These are phyloP conservation scores for Aporophyla nigra DNA, from an alignment of 2,888 invertebrate genomes.

Conservation along the genomic window DNA sequence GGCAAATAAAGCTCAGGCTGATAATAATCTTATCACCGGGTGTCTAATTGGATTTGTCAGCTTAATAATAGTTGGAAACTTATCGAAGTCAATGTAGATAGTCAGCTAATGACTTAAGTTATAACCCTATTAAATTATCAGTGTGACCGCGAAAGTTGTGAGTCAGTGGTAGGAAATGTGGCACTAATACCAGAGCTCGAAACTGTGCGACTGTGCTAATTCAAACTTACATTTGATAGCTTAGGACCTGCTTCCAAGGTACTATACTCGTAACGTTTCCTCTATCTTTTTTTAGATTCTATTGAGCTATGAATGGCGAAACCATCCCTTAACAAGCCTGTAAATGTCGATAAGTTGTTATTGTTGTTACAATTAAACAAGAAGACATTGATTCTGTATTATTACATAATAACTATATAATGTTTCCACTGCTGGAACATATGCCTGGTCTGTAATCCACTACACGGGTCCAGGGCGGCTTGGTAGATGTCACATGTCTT, in stretches of 20 bases:
- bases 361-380: not conserved
- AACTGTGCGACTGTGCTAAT: slow-evolving; percentile 6
- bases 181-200: not conserved
- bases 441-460: too few relatives aligned
- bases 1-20: not conserved
- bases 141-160: slow-evolving; percentile 25
- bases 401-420: too few relatives aligned
- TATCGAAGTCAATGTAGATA: not conserved
- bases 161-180: slow-evolving; percentile 20
- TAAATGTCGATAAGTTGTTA: not conserved
- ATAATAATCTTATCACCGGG: not conserved
- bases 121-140: slow-evolving; percentile 17
- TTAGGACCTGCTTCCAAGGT: not conserved
- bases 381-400: not conserved
- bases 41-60: not conserved
- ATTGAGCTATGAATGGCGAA: not conserved
- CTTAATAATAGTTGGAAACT: not conserved
- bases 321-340: not conserved
- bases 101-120: slow-evolving; percentile 4
- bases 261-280: not conserved
- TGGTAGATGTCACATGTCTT: too few relatives aligned
- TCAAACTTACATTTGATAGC: not conserved
- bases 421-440: too few relatives aligned
- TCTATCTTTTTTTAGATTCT: not conserved
- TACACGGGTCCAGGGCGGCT: too few relatives aligned